Conservation (phyloP, 2,888 invertebrate species). For the Leptinotarsa tumamoca region DNA sequence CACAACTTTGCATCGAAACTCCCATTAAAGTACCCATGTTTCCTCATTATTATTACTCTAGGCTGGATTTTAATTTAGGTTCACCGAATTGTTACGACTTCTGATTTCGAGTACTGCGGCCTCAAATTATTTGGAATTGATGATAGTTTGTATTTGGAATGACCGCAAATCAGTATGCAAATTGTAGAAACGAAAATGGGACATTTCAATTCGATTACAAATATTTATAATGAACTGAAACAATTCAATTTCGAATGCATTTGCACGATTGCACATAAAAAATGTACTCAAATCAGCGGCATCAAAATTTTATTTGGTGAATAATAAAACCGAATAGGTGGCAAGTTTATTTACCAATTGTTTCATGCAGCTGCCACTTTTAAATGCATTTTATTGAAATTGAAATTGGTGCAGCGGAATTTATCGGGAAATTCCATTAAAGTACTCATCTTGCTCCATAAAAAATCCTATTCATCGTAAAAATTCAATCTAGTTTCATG, state of each 20-base stretch:
- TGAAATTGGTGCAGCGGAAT: not conserved
- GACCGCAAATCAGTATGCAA: too few relatives aligned
- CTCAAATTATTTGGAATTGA: not conserved
- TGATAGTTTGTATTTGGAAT: not conserved
- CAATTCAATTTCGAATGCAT: not conserved
- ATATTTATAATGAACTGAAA: not conserved
- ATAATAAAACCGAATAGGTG: constrained; percentile 1
- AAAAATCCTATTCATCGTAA: too few relatives aligned
- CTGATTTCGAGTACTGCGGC: not conserved
- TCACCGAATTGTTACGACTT: not conserved
- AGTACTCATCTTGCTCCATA: too few relatives aligned
- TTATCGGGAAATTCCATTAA: not conserved
- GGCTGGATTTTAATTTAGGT: not conserved
- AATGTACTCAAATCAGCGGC: not conserved
- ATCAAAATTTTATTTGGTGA: constrained; percentile 1
- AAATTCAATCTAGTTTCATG: not conserved
- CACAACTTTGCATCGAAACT: not conserved
- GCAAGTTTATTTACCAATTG: constrained; percentile 4
- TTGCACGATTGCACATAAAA: not conserved
- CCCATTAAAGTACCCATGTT: not conserved
- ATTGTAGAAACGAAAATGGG: not conserved
- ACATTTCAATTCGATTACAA: not conserved
- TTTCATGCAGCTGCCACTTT: not conserved
- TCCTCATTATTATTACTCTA: not conserved
- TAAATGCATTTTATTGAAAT: constrained; percentile 1